These are phyloP conservation scores for Lontra canadensis DNA, from an alignment of 2,113 vertebrate species.

Conservation along the genomic window DNA sequence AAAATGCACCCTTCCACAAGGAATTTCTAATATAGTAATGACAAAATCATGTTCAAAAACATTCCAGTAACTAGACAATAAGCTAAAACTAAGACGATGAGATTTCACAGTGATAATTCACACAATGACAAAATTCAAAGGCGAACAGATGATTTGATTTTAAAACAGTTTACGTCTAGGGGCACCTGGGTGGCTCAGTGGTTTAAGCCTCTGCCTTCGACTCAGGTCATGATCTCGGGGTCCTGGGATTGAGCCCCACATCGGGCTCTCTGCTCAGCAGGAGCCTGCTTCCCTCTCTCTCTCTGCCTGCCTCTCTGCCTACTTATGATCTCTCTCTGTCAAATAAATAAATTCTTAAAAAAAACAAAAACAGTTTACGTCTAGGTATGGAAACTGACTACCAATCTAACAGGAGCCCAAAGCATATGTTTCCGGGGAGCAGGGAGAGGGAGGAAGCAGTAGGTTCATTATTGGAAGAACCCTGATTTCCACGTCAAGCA, in stretches of 20 bases:
- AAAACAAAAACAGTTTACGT: background rate
- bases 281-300: too few relatives aligned
- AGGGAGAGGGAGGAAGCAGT: background rate
- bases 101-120: background rate
- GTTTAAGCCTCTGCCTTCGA: too few relatives aligned
- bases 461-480: background rate
- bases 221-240: too few relatives aligned
- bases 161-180: background rate
- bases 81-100: background rate
- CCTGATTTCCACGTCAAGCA: background rate
- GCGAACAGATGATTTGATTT: background rate
- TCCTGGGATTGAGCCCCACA: too few relatives aligned
- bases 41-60: background rate
- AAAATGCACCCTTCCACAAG: background rate
- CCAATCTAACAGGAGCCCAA: background rate
- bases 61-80: background rate
- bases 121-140: background rate
- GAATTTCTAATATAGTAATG: background rate
- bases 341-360: too few relatives aligned
- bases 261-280: too few relatives aligned
- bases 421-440: background rate
- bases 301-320: too few relatives aligned
- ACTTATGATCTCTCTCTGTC: too few relatives aligned
- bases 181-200: too few relatives aligned
- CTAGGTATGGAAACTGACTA: background rate